Conservation (phyloP, 2,888 invertebrate genomes). For the Phrixothrix hirtus region DNA sequence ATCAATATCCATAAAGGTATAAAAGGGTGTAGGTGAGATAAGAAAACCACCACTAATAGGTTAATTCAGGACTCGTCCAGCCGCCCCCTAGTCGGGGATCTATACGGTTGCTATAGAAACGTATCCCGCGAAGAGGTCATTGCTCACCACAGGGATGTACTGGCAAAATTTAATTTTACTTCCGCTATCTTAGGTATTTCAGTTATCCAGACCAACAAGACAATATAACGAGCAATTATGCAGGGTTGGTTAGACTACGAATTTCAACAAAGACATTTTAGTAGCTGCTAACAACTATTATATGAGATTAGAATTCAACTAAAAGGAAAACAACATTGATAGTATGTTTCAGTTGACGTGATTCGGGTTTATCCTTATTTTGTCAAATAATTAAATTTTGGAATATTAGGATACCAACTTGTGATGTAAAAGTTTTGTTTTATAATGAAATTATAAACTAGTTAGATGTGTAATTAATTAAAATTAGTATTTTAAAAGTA, state of each 20-base stretch:
- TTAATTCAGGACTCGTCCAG: constrained; percentile 44
- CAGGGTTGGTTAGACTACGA: constrained; percentile 15
- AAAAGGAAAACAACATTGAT: not conserved
- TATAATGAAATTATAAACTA: too few species aligned
- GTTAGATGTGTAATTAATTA: too few species aligned
- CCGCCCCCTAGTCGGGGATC: constrained; percentile 41
- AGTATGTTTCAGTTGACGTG: not conserved
- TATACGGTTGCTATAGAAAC: constrained; percentile 46
- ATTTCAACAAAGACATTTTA: constrained; percentile 13
- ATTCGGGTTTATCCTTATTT: not conserved
- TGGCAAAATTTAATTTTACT: constrained; percentile 24
- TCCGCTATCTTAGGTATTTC: constrained; percentile 17
- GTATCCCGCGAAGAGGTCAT: constrained; percentile 46
- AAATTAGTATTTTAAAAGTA: too few species aligned
- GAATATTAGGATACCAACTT: too few species aligned
- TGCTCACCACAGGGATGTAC: constrained; percentile 42
- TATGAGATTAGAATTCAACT: constrained; percentile 4
- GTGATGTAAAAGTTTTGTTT: too few species aligned
- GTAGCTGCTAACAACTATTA: constrained; percentile 10
- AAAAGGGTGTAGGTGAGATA: constrained; percentile 39
- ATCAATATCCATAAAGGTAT: constrained; percentile 25
- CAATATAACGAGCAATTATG: constrained; percentile 17
- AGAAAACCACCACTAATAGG: constrained; percentile 46
- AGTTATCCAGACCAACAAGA: constrained; percentile 15
- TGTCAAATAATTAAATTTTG: too few species aligned